phyloP scores from a whole-genome alignment of 2,888 invertebrate genomes.

The Nomada fucata region DNA sequence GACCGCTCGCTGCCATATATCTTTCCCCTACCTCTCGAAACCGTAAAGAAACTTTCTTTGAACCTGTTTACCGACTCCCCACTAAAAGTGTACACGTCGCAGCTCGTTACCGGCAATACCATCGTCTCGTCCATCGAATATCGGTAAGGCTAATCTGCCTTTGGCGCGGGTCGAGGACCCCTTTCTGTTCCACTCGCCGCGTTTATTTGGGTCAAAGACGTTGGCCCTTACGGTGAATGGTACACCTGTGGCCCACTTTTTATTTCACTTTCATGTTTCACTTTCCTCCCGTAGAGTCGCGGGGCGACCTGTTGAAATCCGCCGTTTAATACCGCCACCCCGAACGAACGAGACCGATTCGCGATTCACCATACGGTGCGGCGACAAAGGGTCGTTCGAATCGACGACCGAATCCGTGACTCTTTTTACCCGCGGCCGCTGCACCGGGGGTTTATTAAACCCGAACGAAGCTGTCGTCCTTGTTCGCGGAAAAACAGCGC shows the following conservation, averaged over 20 bases:
- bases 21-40: slow-evolving; percentile 34
- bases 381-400: neutral
- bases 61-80: slow-evolving; percentile 58
- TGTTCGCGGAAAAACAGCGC: no score
- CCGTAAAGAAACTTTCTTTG: slow-evolving; percentile 71
- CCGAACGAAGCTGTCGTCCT: no score
- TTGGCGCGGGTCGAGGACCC: slow-evolving; percentile 46
- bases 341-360: neutral
- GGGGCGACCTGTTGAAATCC: slow-evolving; percentile 4
- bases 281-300: slow-evolving; percentile 17
- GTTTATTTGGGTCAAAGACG: slow-evolving; percentile 48
- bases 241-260: slow-evolving; percentile 22
- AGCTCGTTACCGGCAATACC: no score
- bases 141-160: slow-evolving; percentile 11
- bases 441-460: no score
- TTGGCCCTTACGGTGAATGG: slow-evolving; percentile 41
- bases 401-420: no score
- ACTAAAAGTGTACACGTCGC: neutral
- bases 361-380: no score
- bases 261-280: slow-evolving; percentile 22
- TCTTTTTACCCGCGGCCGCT: no score
- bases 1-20: slow-evolving; percentile 50
- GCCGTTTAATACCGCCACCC: neutral
- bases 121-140: neutral
- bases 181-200: neutral